Evolutionary conservation across 2,888 invertebrate genomes (phyloP), one percentile per base, ranked within the genome.

Genomic region (Axea sp.): DNA sequence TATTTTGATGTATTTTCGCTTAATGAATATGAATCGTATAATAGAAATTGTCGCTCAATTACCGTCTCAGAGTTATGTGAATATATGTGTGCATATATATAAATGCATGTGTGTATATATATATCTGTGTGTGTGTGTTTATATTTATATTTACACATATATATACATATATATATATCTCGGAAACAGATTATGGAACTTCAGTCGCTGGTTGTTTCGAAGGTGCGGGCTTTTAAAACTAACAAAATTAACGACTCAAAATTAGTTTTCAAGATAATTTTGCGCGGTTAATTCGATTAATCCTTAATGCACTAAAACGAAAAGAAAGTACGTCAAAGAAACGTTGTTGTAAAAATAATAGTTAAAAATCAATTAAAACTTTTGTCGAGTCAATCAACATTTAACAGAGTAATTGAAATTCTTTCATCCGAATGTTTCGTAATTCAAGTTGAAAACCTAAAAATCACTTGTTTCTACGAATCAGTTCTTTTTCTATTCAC

Each of bases 11-110:
- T 55, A 57, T 49, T 57, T 57, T 57, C 39, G 17, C 31, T 26
- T 67, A 57, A 67, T 57, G 67, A 67, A 37, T 47, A 39, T 41
- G 49, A 47, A 49, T 57, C 43, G 12, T 49, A 67, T 67, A 67
- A 67, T 57, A 57, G 67, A 57, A 67, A 67, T 67, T 55, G 67
- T 67, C 57, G 67, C 55, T 65, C 53, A 65, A 65, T 65, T 65
- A 65, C 65, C 55, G 24, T 47, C 37, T 55, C 47, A 19, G 45
- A 55, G 65, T 55, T 55, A 65, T 55, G 51, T 51, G 59, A n/a
- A n/a, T n/a, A n/a, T n/a, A n/a, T n/a, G n/a, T n/a, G n/a, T n/a
- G n/a, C n/a, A n/a, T n/a, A n/a, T n/a, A n/a, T n/a, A n/a, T n/a
- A n/a, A n/a, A n/a, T n/a, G n/a, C n/a, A n/a, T n/a, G n/a, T n/a